Conservation (phyloP, 1,140 invertebrate genomes). For the Matsumurasca onukii region DNA sequence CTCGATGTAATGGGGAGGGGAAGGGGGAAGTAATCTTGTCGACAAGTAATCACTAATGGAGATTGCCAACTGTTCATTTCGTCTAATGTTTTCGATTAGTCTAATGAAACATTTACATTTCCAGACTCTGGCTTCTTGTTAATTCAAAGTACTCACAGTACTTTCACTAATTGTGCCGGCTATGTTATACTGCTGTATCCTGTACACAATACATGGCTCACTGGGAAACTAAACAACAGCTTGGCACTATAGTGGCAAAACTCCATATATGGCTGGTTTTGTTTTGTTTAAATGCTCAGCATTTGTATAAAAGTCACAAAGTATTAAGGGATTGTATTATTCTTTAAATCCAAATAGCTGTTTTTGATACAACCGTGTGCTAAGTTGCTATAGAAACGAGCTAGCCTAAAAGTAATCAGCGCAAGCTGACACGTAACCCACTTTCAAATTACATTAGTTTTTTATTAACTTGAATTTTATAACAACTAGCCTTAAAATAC, state of each 20-base stretch:
- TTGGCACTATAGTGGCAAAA: not conserved
- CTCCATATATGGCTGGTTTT: no score
- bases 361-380: no score
- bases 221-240: not conserved
- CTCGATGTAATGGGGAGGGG: not conserved
- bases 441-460: no score
- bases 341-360: no score
- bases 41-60: conserved; percentile 32
- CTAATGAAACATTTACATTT: conserved; percentile 38
- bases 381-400: no score
- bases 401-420: no score
- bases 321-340: no score
- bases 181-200: conserved; percentile 23
- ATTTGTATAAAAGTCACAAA: no score
- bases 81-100: conserved; percentile 38
- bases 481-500: no score
- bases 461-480: no score
- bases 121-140: conserved; percentile 29
- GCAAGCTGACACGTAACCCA: no score
- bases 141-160: conserved; percentile 30
- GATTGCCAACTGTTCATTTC: conserved; percentile 33
- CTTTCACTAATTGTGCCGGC: conserved; percentile 10
- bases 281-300: no score
- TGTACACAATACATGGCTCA: conserved; percentile 12
- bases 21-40: conserved; percentile 1